Evolutionary conservation across 2,888 invertebrate genomes (phyloP), one percentile per base, ranked within the genome.

Genomic region (Morinoia aosen): DNA sequence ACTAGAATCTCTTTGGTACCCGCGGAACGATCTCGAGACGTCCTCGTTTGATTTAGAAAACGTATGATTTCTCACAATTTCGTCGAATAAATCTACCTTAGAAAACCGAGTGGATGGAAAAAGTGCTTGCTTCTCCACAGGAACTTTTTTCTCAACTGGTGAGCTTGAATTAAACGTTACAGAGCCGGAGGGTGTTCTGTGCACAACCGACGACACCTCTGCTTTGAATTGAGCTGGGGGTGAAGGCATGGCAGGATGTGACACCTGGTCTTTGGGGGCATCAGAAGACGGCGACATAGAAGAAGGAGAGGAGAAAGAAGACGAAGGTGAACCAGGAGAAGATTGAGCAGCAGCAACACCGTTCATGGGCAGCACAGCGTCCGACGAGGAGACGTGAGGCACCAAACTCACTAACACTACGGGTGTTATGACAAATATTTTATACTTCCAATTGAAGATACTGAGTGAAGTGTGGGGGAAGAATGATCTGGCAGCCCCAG

Each of bases 391-490:
- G 25, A 93, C 57, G 56, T 93, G 93, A 11, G 56, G 93, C 12
- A 57, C 57, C 11, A 93, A 57, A 57, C 93, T 57, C 25, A 93
- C 93, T 93, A 93, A 93, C 57, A 93, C 93, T 57, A 93, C 48
- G 93, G 93, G 93, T n/a, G 93, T 57, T 56, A 93, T 57, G 93
- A 93, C 93, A 33, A 93, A 93, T 58, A 93, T 93, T 57, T 93
- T 93, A 48, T 93, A 93, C 48, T 48, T 93, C 93, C 93, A 93
- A 39, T 33, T 93, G n/a, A 57, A 93, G 39, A 93, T 93, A 57
- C 57, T 57, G n/a, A 93, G 57, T 11, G 90, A 90, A 40, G 90
- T 48, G 57, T 93, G 93, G 12, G 93, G 93, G 33, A 76, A 48
- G 19, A 39, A 33, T 33, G 93, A 93, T 93, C 93, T 93, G n/a